A percentile compares a stretch with the other conserved stretches of the same genome.
phyloP scores from a whole-genome alignment of 2,113 vertebrate genomes.

The Lonchura striata region DNA sequence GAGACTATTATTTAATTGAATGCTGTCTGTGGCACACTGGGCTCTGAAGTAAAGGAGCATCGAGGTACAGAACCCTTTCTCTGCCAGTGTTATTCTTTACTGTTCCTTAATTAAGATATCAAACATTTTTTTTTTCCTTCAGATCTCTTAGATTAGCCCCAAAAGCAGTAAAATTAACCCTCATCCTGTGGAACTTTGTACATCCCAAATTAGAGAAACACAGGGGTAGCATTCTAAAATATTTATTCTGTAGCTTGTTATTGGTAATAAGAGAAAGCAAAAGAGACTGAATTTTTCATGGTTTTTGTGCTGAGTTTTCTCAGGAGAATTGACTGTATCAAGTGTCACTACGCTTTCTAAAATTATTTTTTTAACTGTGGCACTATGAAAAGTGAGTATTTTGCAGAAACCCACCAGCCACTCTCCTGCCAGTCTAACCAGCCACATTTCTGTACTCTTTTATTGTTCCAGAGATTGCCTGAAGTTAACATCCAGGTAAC shows the following conservation, averaged over 20 bases:
- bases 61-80: neutral
- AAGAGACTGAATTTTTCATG: neutral
- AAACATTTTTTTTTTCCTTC: neutral
- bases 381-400: neutral
- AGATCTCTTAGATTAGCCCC: neutral
- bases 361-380: neutral
- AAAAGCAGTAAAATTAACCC: neutral
- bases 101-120: neutral
- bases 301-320: neutral
- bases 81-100: neutral
- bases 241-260: neutral
- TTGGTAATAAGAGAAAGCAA: neutral
- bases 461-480: neutral
- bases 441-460: neutral
- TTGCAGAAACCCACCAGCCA: neutral
- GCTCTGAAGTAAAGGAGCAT: conserved; percentile 15
- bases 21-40: neutral
- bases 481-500: neutral
- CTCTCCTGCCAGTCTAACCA: neutral
- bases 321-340: neutral
- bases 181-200: neutral
- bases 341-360: neutral
- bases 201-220: neutral
- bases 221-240: rapidly evolving
- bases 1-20: conserved; percentile 20